Base-by-base conservation (phyloP, 2,797 vertebrate species). In the Pteronotus mesoamericanus region DNA sequence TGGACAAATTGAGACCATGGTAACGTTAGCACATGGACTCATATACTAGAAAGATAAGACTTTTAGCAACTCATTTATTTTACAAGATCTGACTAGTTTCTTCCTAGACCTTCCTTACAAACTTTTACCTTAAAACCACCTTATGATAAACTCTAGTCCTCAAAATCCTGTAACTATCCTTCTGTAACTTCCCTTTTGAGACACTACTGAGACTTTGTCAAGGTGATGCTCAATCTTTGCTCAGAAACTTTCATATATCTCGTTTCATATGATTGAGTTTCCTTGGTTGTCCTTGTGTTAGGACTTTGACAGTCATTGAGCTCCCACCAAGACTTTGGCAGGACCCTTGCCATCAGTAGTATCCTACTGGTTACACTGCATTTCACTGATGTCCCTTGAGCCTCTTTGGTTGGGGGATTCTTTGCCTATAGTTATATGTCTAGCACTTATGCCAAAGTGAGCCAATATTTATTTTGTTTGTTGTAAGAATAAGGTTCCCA, bases 51-150 rank as follows among this genome's bases (percentile, higher is more conserved):
- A 96, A 84, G 64, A 48, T 88, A 71, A 74, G 32, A 94, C 11
- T 86, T 92, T 66, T 16, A 96, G 79, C 55, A 79, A 95, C 18
- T 84, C 15, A 85, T 10, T 34, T 87, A 55, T 53, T 96, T 95
- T 39, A 80, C 4, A 96, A 88, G 87, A 78, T 96, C 22, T 95
- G 46, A 83, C 37, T 42, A 61, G 21, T 89, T 11, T 88, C 37
- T 89, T 37, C 5, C 24, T 79, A 94, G n/a, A 69, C 22, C 16
- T 46, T 68, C 18, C 37, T 92, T 86, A 84, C 19, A 90, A 92
- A 55, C 21, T 89, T 86, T 57, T 93, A 59, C 37, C 26, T 87
- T 86, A 95, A 61, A 93, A 64, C 5, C 34, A 89, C 9, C 9
- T 16, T n/a, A 79, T 22, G 32, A 84, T 22, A 55, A 95, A 95